A percentile compares a stretch with the other conserved stretches of the same genome.
These are phyloP conservation scores for Antigone vipio DNA, from an alignment of 2,113 vertebrate species.

Conservation along the genomic window DNA sequence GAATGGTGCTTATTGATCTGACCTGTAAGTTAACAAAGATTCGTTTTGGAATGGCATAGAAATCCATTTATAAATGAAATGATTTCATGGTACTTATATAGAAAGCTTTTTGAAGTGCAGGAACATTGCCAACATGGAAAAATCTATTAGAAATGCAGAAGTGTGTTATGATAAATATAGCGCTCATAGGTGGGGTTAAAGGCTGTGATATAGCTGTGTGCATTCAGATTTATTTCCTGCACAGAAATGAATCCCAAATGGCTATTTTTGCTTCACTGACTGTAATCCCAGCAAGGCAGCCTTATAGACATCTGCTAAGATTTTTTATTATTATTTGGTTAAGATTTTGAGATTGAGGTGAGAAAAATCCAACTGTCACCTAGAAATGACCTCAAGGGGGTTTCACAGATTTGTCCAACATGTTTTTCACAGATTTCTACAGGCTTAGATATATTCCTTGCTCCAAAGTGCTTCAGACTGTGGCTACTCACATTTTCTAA, in stretches of 20 bases:
- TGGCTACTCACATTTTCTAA: neutral
- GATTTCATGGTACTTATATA: neutral
- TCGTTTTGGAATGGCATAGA: neutral
- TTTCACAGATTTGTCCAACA: conserved; percentile 8
- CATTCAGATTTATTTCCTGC: conserved; percentile 48
- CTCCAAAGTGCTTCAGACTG: neutral
- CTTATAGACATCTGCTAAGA: conserved; percentile 13
- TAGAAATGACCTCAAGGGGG: neutral
- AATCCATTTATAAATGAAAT: conserved; percentile 36
- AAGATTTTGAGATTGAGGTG: conserved; percentile 34
- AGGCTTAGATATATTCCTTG: neutral
- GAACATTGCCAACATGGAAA: conserved; percentile 16
- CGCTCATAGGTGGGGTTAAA: conserved; percentile 20
- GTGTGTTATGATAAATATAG: conserved; percentile 24
- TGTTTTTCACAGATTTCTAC: neutral
- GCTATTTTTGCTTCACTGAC: conserved; percentile 23
- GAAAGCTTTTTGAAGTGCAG: conserved; percentile 36
- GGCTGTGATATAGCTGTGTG: neutral
- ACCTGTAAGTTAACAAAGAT: neutral
- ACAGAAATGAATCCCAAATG: conserved; percentile 11
- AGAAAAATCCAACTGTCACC: conserved; percentile 42
- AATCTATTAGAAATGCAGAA: conserved; percentile 34
- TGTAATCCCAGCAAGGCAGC: conserved; percentile 2
- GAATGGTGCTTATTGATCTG: neutral
- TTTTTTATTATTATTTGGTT: conserved; percentile 44